Percentiles rank a stretch among this genome's conserved stretches.
Conservation (phyloP, 1,140 invertebrate species). For the Drosophila kikkawai region DNA sequence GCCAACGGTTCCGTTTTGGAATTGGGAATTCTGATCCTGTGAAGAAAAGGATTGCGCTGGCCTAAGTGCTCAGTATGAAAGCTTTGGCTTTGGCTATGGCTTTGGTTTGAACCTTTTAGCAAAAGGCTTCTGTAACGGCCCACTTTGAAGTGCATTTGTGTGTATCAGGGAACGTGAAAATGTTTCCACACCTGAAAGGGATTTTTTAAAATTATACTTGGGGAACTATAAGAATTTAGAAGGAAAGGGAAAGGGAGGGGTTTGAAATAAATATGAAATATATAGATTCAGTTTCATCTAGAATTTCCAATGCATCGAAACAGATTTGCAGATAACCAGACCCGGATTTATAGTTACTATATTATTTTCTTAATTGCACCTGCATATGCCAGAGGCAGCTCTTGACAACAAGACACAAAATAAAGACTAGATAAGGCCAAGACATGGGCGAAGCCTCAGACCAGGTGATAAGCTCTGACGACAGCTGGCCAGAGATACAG, state of each 20-base stretch:
- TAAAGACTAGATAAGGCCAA: conserved; percentile 13
- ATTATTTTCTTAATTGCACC: conserved; percentile 21
- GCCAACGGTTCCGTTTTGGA: conserved; percentile 14
- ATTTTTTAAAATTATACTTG: conserved; percentile 12
- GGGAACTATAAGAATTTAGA: background rate
- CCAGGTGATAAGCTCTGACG: conserved; percentile 47
- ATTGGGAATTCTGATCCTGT: conserved; percentile 46
- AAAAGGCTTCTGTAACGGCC: conserved; percentile 11
- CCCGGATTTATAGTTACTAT: conserved; percentile 28
- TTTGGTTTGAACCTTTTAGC: conserved; percentile 34
- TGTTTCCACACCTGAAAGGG: conserved; percentile 12
- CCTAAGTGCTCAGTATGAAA: conserved; percentile 38
- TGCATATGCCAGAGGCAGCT: conserved; percentile 18
- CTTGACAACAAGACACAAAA: conserved; percentile 40
- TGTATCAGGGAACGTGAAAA: conserved; percentile 20
- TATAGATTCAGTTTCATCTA: background rate
- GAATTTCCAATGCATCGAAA: conserved; percentile 17
- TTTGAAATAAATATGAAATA: background rate
- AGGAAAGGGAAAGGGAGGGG: background rate
- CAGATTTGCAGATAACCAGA: background rate
- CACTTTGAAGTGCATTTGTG: conserved; percentile 41
- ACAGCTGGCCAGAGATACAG: conserved; percentile 26
- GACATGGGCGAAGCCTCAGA: background rate
- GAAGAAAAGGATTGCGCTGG: conserved; percentile 49
- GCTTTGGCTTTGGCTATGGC: background rate